Evolutionary conservation across 2,113 vertebrate species (phyloP).

Genomic region (Perognathus longimembris): DNA sequence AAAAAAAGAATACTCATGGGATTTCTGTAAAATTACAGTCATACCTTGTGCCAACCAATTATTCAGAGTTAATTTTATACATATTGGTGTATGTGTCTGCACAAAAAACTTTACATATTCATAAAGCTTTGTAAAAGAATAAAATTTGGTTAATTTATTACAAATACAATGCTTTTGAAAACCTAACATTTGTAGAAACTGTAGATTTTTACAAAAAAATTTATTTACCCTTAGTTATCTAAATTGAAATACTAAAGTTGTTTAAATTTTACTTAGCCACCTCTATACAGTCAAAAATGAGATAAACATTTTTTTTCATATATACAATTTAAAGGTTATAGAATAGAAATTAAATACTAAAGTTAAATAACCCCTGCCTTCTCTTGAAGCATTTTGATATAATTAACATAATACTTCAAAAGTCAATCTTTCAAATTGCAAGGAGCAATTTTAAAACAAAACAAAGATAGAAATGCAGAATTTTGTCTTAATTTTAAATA

Average conservation of each 20-base stretch:
- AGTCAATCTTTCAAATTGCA: background rate
- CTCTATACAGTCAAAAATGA: background rate
- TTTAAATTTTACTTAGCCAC: background rate
- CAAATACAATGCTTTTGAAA: background rate
- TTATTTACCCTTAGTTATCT: slow-evolving; percentile 12
- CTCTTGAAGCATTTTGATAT: slow-evolving; percentile 10
- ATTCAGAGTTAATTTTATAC: slow-evolving; percentile 56
- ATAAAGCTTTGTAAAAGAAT: slow-evolving; percentile 30
- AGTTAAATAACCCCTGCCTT: background rate
- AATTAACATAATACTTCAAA: background rate
- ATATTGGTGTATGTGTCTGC: background rate
- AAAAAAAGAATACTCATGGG: background rate
- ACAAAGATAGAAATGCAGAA: background rate
- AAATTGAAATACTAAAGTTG: slow-evolving; percentile 17
- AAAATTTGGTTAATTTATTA: slow-evolving; percentile 46
- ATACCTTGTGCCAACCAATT: background rate
- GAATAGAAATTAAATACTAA: background rate
- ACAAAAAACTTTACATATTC: slow-evolving; percentile 42
- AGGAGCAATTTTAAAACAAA: slow-evolving; percentile 22
- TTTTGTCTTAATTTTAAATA: background rate
- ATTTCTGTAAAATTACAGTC: slow-evolving; percentile 35
- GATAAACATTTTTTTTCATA: background rate
- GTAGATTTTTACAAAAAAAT: background rate
- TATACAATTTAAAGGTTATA: background rate
- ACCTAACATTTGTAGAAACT: slow-evolving; percentile 24